A percentile compares a stretch with the other conserved stretches of the same genome.
These are phyloP conservation scores for Pampus argenteus DNA, from an alignment of 2,797 vertebrate genomes.

Conservation along the genomic window DNA sequence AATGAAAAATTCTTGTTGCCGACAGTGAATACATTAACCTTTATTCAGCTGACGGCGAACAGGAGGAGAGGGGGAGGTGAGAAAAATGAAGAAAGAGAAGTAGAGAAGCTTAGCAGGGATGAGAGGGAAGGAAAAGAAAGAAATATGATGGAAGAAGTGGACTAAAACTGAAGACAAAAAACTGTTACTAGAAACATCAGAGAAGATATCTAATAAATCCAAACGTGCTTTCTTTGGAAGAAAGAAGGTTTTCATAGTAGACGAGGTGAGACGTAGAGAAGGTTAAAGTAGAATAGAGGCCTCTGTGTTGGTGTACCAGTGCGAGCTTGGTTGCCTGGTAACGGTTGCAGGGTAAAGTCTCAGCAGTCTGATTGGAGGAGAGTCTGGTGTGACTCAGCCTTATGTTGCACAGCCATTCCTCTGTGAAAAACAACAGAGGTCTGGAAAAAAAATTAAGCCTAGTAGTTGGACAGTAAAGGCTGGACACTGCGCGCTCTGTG, in stretches of 20 bases:
- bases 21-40: slow-evolving; percentile 41
- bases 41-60: slow-evolving; percentile 29
- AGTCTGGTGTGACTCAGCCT: slow-evolving; percentile 67
- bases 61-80: slow-evolving; percentile 49
- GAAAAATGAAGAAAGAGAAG: background rate
- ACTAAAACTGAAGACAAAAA: background rate
- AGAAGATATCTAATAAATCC: background rate
- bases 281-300: slow-evolving; percentile 56
- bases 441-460: slow-evolving; percentile 54
- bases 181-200: background rate
- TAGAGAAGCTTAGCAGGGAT: background rate
- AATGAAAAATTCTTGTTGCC: background rate
- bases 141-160: slow-evolving; percentile 3
- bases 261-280: slow-evolving; percentile 33
- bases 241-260: slow-evolving; percentile 25
- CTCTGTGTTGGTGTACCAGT: slow-evolving; percentile 61
- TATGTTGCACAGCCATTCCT: slow-evolving; percentile 59
- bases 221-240: slow-evolving; percentile 1
- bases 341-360: slow-evolving; percentile 64
- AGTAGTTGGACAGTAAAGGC: background rate
- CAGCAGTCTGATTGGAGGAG: slow-evolving; percentile 55
- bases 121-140: background rate
- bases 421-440: slow-evolving; percentile 62
- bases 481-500: background rate
- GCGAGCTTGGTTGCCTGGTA: slow-evolving; percentile 66